Base-by-base conservation (phyloP, 2,888 invertebrate species). In the Caenorhabditis drosophilae region DNA sequence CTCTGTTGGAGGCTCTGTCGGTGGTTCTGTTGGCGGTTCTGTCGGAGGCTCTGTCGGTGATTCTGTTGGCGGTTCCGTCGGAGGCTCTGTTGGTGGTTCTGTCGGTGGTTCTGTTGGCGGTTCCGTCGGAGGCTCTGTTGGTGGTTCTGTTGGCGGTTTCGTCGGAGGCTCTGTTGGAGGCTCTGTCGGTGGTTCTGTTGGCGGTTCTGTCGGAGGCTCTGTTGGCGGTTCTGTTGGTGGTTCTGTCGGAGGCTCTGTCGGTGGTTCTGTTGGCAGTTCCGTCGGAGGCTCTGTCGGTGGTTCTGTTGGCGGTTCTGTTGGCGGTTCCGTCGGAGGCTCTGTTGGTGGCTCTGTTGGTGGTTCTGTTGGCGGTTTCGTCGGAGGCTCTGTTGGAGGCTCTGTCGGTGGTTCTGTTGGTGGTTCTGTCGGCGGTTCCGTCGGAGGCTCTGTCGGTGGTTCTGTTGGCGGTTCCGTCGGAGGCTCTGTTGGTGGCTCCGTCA, bases 401-500 rank as follows among this genome's bases (percentile, higher is more conserved):
- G 59, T 31, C 18, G 51, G 22, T 20, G 49, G 18, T 38, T 22
- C 49, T 1, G 31, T 31, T 6, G 31, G 6, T 31, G 31, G 31
- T 12, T 16, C 11, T 6, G 40, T 48, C 25, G 18, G n/a, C 34
- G 20, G 25, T 15, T 31, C 26, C 2, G 45, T 45, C 7, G 45
- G 12, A 15, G 11, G 34, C 11, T 47, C 31, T 15, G 44, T 35
- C 42, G 38, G 35, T 20, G 31, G 38, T 11, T 42, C 49, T 41
- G 53, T 44, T 2, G 46, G 16, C 36, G 36, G n/a, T 18, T 34
- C 44, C 0, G 25, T 48, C 0, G n/a, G 36, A 1, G 53, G 34
- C 0, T 48, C 55, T 11, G 42, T 35, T 2, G 50, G 12, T 25
- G 27, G 42, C 18, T 4, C 53, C 12, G 60, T 26, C 18, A 47